Conservation (phyloP, 2,113 vertebrate species). For the Dasyprocta punctata region DNA sequence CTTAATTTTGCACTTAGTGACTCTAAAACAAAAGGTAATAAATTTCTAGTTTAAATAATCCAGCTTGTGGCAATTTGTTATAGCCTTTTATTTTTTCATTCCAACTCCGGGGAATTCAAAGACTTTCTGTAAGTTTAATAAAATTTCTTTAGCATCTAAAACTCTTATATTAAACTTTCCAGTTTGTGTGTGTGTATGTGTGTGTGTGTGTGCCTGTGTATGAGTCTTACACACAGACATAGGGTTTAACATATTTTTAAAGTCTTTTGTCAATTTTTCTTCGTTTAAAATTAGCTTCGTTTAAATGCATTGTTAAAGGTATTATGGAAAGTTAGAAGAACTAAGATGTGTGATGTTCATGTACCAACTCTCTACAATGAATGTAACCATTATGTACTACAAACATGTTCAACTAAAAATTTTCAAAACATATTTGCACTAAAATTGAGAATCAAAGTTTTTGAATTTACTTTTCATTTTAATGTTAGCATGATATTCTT, state of each 20-base stretch:
- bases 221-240: fast-evolving
- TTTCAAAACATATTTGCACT: not conserved
- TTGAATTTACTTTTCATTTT: not conserved
- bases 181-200: not conserved
- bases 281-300: not conserved
- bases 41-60: not conserved
- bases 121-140: not conserved
- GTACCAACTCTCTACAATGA: not conserved
- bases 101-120: not conserved
- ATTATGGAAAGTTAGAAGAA: not conserved
- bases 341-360: not conserved
- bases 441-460: slow-evolving; percentile 8
- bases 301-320: not conserved
- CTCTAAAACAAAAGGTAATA: not conserved
- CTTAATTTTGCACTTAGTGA: not conserved
- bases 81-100: not conserved
- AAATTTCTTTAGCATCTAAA: not conserved
- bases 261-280: not conserved
- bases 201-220: not conserved
- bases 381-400: not conserved
- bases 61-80: not conserved
- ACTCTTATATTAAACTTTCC: not conserved
- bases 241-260: not conserved
- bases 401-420: not conserved
- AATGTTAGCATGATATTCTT: not conserved